These are phyloP conservation scores for Protobothrops flavoviridis DNA, from an alignment of 2,113 vertebrate genomes.

Conservation along the genomic window DNA sequence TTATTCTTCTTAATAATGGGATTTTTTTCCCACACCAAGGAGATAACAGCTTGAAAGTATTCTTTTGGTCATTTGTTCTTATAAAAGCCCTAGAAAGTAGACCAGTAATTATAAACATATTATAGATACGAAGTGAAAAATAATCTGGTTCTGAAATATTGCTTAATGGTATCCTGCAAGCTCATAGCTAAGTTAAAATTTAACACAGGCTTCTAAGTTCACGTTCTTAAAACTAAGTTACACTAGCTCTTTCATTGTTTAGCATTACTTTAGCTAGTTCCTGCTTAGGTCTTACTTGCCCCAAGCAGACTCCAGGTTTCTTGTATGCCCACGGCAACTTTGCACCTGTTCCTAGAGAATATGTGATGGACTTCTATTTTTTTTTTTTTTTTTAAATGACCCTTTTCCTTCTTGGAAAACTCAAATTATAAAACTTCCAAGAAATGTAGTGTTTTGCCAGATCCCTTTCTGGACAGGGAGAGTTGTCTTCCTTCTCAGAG, in stretches of 20 bases:
- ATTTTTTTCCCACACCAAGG: neutral
- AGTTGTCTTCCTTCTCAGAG: no score
- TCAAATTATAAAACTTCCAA: neutral
- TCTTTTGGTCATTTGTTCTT: neutral
- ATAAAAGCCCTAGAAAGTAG: neutral
- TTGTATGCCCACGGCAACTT: neutral
- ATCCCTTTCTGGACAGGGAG: neutral
- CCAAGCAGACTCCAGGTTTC: neutral
- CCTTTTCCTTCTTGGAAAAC: neutral
- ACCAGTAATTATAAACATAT: neutral
- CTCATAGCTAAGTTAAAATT: neutral
- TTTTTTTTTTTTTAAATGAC: neutral
- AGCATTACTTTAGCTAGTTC: neutral
- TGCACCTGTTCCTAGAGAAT: neutral
- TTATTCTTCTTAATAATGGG: neutral
- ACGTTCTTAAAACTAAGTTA: neutral
- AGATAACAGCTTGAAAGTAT: neutral
- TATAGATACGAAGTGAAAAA: neutral
- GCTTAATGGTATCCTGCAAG: neutral
- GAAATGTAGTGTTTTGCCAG: neutral
- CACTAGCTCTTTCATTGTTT: neutral
- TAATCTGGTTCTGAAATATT: neutral
- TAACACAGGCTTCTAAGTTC: neutral
- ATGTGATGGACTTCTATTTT: neutral
- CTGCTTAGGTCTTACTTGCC: neutral